These are phyloP conservation scores for Poliocrania exsul DNA, from an alignment of 2,797 vertebrate genomes.

Conservation along the genomic window DNA sequence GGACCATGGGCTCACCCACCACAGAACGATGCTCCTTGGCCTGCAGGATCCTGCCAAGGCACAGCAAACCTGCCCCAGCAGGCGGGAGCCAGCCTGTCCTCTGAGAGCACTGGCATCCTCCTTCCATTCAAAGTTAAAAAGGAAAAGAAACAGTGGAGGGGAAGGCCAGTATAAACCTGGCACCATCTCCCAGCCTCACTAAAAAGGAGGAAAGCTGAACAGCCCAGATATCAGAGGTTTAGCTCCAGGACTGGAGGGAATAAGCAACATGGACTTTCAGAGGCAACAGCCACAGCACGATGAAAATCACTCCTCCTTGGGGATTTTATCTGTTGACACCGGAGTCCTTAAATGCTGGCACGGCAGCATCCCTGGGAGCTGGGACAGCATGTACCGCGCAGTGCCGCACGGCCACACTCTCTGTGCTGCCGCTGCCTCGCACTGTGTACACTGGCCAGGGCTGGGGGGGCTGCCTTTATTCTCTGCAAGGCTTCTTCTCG, in stretches of 20 bases:
- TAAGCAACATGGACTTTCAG: background rate
- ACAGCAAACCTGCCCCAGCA: background rate
- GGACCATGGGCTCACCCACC: background rate
- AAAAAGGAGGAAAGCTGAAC: background rate
- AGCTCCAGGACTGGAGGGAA: background rate
- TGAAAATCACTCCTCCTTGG: background rate
- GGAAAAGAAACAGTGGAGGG: background rate
- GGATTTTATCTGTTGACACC: background rate
- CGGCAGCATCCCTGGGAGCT: background rate
- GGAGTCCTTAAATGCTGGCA: background rate
- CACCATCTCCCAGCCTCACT: background rate
- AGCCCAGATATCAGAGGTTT: background rate
- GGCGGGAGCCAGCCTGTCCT: background rate
- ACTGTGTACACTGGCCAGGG: background rate
- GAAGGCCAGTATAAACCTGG: background rate
- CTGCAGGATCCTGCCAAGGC: background rate
- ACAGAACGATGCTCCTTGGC: background rate
- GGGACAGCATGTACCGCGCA: background rate
- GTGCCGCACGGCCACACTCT: background rate
- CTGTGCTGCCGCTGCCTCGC: background rate
- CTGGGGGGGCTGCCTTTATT: background rate
- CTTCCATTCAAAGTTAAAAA: background rate
- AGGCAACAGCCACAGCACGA: fast-evolving
- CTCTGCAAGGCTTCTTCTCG: background rate
- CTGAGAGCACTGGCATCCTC: background rate